phyloP scores from a whole-genome alignment of 2,888 invertebrate species.

The Agriotes lineatus region DNA sequence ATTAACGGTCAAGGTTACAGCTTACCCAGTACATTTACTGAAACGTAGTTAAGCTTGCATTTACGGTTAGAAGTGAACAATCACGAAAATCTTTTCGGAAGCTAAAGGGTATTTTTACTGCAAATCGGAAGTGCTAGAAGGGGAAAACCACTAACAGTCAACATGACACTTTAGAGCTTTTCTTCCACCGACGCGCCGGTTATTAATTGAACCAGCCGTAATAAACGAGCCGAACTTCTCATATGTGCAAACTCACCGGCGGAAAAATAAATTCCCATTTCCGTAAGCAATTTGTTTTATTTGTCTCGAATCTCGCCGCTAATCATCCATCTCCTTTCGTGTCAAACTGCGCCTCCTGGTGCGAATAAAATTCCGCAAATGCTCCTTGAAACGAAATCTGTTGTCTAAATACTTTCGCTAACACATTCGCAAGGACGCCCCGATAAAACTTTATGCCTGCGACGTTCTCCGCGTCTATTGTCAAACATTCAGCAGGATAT shows the following conservation, averaged over 20 bases:
- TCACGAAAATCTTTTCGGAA: too few relatives aligned
- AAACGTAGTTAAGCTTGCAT: too few relatives aligned
- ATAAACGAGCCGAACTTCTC: constrained; percentile 2
- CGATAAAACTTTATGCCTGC: constrained; percentile 7
- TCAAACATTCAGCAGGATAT: not conserved
- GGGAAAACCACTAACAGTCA: not conserved
- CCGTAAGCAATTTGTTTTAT: constrained; percentile 3
- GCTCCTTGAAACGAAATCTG: constrained; percentile 6
- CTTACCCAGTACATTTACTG: too few relatives aligned
- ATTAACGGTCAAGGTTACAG: too few relatives aligned
- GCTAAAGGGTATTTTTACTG: not conserved
- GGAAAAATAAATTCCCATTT: not conserved
- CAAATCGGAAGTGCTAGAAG: too few relatives aligned
- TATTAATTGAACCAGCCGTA: not conserved
- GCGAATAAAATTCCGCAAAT: constrained; percentile 11
- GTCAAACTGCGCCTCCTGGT: not conserved
- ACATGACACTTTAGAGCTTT: not conserved
- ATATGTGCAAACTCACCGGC: not conserved
- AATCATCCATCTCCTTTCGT: constrained; percentile 11
- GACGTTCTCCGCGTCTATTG: not conserved
- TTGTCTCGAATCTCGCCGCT: not conserved
- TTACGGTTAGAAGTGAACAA: too few relatives aligned
- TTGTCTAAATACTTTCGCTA: constrained; percentile 7
- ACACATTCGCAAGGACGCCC: not conserved
- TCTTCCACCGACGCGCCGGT: not conserved